Conservation (phyloP, 2,888 invertebrate species). For the Amorpha juglandis region DNA sequence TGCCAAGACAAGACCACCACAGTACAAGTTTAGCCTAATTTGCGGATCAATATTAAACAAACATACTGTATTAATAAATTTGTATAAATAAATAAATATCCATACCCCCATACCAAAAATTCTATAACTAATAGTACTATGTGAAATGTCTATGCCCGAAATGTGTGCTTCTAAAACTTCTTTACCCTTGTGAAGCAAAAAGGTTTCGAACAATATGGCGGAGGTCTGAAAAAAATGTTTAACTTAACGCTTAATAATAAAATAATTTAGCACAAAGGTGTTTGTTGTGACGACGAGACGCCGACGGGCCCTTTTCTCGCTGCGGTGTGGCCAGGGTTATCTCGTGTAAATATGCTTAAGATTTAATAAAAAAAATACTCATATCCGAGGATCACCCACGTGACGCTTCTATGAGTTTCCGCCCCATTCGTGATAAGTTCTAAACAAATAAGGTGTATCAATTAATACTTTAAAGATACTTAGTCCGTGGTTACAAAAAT, state of each 20-base stretch:
- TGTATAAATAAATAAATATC: too few relatives aligned
- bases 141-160: neutral
- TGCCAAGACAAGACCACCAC: too few relatives aligned
- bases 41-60: too few relatives aligned
- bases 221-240: neutral
- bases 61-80: too few relatives aligned
- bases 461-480: too few relatives aligned
- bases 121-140: neutral
- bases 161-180: neutral
- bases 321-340: conserved; percentile 7
- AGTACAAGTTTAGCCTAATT: too few relatives aligned
- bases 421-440: neutral
- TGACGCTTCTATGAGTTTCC: neutral
- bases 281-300: conserved; percentile 14
- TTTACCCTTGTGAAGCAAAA: neutral
- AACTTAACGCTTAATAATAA: conserved; percentile 13
- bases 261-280: conserved; percentile 18
- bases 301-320: neutral
- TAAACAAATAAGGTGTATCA: neutral
- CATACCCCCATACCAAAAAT: too few relatives aligned
- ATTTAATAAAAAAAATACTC: conserved; percentile 4
- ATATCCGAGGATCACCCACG: conserved; percentile 8
- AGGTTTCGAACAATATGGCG: neutral
- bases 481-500: too few relatives aligned
- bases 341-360: conserved; percentile 17